These are phyloP conservation scores for Manduca sexta DNA, from an alignment of 1,140 invertebrate genomes.

Conservation along the genomic window DNA sequence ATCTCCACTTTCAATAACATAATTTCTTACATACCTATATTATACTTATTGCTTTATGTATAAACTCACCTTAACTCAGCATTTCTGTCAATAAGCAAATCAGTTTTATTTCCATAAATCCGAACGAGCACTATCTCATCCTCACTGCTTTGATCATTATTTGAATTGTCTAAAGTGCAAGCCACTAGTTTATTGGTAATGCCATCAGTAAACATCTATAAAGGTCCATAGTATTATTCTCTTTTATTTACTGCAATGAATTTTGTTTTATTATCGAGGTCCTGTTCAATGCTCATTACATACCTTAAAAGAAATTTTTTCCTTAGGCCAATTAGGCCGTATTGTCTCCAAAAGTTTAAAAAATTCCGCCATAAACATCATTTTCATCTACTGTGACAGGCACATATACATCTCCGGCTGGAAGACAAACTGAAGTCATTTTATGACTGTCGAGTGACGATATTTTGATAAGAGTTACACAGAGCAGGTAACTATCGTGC, in stretches of 20 bases:
- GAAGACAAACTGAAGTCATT: conserved; percentile 35
- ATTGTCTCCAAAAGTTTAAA: conserved; percentile 56
- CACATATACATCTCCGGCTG: conserved; percentile 43
- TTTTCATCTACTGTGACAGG: conserved; percentile 55
- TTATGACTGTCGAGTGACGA: not conserved
- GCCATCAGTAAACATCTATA: conserved; percentile 94
- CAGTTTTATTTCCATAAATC: conserved; percentile 95
- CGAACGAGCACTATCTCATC: conserved; percentile 89
- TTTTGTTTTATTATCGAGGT: too few relatives aligned
- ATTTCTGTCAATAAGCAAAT: conserved; percentile 92
- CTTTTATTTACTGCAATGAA: too few relatives aligned
- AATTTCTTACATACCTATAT: too few relatives aligned
- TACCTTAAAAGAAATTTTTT: conserved; percentile 68
- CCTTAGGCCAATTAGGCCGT: conserved; percentile 56
- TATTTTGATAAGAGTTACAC: not conserved
- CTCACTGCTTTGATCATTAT: conserved; percentile 42
- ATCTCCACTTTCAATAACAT: too few relatives aligned
- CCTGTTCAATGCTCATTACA: too few relatives aligned
- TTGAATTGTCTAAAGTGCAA: conserved; percentile 73
- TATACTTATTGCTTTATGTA: not conserved
- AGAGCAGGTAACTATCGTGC: too few relatives aligned
- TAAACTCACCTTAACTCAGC: conserved; percentile 81
- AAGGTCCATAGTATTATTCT: too few relatives aligned
- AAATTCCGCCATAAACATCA: conserved; percentile 52
- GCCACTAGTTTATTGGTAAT: conserved; percentile 95